Evolutionary conservation across 2,888 invertebrate genomes (phyloP).

Genomic region (Copidosoma aretas): DNA sequence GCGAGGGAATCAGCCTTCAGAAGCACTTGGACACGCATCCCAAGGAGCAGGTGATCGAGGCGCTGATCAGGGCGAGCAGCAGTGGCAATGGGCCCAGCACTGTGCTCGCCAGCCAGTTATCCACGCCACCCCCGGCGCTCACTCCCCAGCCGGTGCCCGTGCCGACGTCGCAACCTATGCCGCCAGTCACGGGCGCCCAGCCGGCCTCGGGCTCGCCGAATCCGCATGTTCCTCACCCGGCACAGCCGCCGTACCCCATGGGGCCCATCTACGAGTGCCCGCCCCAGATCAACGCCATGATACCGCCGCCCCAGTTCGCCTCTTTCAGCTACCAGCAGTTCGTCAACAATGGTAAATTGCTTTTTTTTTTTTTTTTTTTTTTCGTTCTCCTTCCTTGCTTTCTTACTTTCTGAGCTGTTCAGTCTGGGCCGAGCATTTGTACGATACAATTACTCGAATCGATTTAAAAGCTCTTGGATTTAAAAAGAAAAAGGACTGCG

Average conservation of each 20-base stretch:
- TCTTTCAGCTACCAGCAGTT: constrained; percentile 68
- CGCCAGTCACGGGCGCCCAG: constrained; percentile 38
- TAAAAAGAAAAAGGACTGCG: no score
- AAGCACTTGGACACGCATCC: constrained; percentile 85
- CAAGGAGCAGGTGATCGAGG: constrained; percentile 86
- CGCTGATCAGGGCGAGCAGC: constrained; percentile 67
- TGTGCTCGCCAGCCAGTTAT: constrained; percentile 51
- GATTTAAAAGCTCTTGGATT: no score
- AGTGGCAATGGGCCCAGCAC: constrained; percentile 41
- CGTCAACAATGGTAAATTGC: constrained; percentile 63
- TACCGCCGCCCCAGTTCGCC: constrained; percentile 60
- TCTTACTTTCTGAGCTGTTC: no score
- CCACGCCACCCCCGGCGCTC: constrained; percentile 33
- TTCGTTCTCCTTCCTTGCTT: no score
- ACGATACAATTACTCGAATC: no score
- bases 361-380: neutral
- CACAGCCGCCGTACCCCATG: constrained; percentile 57
- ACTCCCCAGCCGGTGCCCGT: constrained; percentile 37
- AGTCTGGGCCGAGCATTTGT: no score
- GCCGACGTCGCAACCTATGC: constrained; percentile 5
- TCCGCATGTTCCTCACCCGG: constrained; percentile 37
- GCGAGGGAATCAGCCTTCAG: constrained; percentile 82
- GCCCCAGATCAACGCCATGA: constrained; percentile 53
- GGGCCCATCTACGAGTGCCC: constrained; percentile 60
- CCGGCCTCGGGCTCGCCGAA: constrained; percentile 30